Evolutionary conservation across 2,113 vertebrate genomes (phyloP).

Genomic region (Felis chaus): DNA sequence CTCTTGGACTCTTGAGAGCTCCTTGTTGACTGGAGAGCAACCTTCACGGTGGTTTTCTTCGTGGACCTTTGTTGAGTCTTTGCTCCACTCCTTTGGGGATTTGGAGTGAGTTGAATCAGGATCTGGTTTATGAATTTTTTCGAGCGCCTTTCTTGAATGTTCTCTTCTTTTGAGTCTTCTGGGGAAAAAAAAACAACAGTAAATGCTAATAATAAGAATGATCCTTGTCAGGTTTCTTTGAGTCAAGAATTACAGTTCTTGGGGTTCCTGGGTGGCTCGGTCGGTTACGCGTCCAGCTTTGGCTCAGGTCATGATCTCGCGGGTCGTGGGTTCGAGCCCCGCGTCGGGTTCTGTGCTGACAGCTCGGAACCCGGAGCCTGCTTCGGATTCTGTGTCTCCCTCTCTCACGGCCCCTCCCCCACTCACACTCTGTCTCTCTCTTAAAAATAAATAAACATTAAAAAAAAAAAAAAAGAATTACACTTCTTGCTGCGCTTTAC

Average conservation of each 20-base stretch:
- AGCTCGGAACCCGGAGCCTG: no score
- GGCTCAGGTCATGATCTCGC: no score
- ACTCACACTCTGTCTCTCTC: no score
- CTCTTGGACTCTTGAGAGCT: not conserved
- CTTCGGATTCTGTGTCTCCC: no score
- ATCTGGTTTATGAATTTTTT: not conserved
- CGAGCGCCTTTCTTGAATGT: not conserved
- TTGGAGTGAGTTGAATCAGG: constrained; percentile 21
- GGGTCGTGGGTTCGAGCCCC: no score
- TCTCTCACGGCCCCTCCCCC: no score
- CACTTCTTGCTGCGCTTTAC: not conserved
- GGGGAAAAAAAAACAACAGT: not conserved
- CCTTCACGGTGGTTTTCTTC: not conserved
- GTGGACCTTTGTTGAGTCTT: not conserved
- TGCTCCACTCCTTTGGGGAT: not conserved
- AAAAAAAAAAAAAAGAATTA: not conserved
- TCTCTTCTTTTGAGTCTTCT: not conserved
- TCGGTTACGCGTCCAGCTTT: no score
- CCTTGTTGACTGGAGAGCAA: not conserved
- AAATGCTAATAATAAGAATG: not conserved
- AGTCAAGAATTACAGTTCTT: not conserved
- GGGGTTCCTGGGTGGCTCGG: no score
- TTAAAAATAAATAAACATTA: no score
- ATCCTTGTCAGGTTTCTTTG: not conserved
- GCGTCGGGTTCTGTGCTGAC: no score